Evolutionary conservation across 2,113 vertebrate species (phyloP), one percentile per base, ranked within the genome.

Genomic region (Elaphurus davidianus): DNA sequence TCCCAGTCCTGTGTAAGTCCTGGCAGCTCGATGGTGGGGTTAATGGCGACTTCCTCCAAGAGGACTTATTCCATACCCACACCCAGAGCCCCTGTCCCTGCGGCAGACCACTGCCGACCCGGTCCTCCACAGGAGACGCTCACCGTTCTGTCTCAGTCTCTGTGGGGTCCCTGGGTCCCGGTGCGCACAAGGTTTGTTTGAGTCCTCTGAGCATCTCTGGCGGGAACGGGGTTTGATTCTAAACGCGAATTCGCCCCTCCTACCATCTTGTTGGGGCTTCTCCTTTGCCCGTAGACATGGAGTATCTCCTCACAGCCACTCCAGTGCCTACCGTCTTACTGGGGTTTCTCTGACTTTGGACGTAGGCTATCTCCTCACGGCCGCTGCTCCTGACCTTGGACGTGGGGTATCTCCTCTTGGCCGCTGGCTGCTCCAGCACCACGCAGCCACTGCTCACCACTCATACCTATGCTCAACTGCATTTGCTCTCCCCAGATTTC

Each of bases 381-480:
- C 14, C 0, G 14, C 28, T 1, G 6, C 14, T 62, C 60, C 60
- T 62, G 28, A 62, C 60, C 60, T 62, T 33, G 28, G 60, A 62
- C 0, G 0, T 33, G 14, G 3, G 62, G 62, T 8, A 16, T 33
- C 62, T 67, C 8, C 17, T 36, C 64, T 36, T 0, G 1, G 64
- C n/a, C 33, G 5, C 64, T n/a, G 33, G 16, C 62, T 0, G 1
- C 33, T 67, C 62, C 33, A 67, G 33, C 1, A 0, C 33, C 33
- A 15, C 3, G 14, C 60, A 67, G n/a, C 64, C 2, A 0, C 64
- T 4, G 0, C 64, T 36, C 8, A 0, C 17, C 1, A 1, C 23
- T 54, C 62, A 88, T 8, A 74, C 52, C 16, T 59, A 36, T 1
- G 52, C 15, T 54, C 19, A 71, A 47, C 19, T 79, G 33, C 85